Evolutionary conservation across 2,113 vertebrate species (phyloP).

Genomic region (Suncus etruscus): DNA sequence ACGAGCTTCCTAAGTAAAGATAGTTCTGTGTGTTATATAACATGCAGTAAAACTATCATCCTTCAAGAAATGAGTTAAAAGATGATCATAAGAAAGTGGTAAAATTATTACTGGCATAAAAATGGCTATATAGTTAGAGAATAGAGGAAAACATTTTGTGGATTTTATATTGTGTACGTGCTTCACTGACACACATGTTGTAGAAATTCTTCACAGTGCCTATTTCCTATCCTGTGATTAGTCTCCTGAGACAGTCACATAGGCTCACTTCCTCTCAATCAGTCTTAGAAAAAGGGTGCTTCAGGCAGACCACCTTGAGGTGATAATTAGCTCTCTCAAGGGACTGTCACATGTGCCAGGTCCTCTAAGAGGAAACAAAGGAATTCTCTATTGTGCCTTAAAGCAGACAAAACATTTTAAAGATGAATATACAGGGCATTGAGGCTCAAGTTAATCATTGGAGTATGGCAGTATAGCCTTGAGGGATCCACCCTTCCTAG

Average conservation of each 20-base stretch:
- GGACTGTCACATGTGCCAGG: conserved; percentile 49
- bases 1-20: not conserved
- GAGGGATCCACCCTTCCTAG: conserved; percentile 65
- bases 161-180: conserved; percentile 27
- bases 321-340: conserved; percentile 69
- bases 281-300: conserved; percentile 39
- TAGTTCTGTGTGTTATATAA: not conserved
- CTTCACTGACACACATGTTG: not conserved
- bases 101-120: not conserved
- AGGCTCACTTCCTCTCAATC: conserved; percentile 61
- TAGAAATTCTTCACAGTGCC: conserved; percentile 25
- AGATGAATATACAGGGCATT: conserved; percentile 64
- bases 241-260: conserved; percentile 56
- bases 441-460: conserved; percentile 37
- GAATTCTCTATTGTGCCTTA: conserved; percentile 52
- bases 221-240: conserved; percentile 65
- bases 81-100: not conserved
- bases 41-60: not conserved
- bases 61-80: conserved; percentile 30
- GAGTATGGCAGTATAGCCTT: conserved; percentile 44
- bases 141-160: not conserved
- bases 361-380: conserved; percentile 75
- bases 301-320: conserved; percentile 65
- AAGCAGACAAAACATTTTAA: conserved; percentile 61
- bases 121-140: not conserved